phyloP scores from a whole-genome alignment of 2,888 invertebrate genomes.

The Petrolisthes manimaculis region DNA sequence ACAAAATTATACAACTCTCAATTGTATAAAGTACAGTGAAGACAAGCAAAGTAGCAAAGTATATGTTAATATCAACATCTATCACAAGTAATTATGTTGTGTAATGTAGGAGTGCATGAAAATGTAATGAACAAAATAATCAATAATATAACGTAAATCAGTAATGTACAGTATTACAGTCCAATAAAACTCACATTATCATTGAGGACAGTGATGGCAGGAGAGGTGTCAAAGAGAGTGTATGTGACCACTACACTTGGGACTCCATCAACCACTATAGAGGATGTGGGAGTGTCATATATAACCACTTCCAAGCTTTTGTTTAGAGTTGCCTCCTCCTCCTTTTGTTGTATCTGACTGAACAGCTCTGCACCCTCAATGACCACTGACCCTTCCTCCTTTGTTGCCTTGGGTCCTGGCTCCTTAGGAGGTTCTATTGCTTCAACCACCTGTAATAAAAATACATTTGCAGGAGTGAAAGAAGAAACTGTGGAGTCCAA shows the following conservation, averaged over 20 bases:
- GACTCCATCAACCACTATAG: not conserved
- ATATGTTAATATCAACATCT: no score
- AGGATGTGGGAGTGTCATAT: conserved; percentile 6
- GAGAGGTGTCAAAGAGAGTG: conserved; percentile 15
- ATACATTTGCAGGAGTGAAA: no score
- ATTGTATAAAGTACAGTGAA: no score
- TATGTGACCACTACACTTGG: not conserved
- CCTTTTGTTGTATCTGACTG: conserved; percentile 32
- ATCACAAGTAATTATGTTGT: no score
- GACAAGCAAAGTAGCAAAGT: no score
- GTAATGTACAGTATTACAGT: no score
- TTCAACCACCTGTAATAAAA: not conserved
- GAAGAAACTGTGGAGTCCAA: no score
- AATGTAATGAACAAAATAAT: no score
- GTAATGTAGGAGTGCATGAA: no score
- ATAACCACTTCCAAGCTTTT: conserved; percentile 4
- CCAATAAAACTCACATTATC: conserved; percentile 26
- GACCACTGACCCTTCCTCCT: conserved; percentile 22
- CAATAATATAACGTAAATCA: no score
- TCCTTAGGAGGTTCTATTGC: conserved; percentile 14
- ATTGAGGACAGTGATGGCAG: conserved; percentile 23
- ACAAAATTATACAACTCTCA: no score
- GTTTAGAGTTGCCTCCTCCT: conserved; percentile 25
- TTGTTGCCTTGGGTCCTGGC: conserved; percentile 13
- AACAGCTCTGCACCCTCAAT: conserved; percentile 22